A percentile compares a stretch with the other conserved stretches of the same genome.
Evolutionary conservation across 2,113 vertebrate species (phyloP).

Genomic region (Syrrhaptes paradoxus): DNA sequence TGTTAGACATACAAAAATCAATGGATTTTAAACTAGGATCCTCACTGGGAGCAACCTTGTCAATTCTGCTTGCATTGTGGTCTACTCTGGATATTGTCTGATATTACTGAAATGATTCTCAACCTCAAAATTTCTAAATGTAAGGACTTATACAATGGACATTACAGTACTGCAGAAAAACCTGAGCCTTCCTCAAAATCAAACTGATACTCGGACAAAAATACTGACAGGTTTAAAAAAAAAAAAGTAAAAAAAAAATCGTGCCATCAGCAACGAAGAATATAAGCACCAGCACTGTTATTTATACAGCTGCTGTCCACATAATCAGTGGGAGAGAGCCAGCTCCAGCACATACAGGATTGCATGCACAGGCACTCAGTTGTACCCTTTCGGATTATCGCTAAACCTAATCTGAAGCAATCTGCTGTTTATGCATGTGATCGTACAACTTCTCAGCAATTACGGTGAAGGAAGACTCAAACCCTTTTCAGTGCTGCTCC

Average conservation of each 20-base stretch:
- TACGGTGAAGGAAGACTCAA: neutral
- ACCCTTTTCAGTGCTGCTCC: neutral
- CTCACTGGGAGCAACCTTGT: neutral
- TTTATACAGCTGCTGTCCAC: neutral
- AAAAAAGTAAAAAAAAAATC: fast-evolving
- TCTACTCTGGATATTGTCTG: neutral
- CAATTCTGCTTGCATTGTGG: neutral
- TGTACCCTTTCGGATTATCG: neutral
- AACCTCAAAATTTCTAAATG: neutral
- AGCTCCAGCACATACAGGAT: neutral
- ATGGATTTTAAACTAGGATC: neutral
- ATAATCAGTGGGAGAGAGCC: neutral
- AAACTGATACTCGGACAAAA: neutral
- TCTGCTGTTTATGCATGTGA: neutral
- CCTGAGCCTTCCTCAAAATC: neutral
- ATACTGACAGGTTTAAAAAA: neutral
- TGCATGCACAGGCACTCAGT: neutral
- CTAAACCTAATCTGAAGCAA: neutral
- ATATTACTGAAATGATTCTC: neutral
- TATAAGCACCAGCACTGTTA: neutral
- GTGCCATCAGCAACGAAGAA: neutral
- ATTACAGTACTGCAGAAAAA: neutral
- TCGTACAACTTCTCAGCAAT: neutral
- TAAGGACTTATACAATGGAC: neutral
- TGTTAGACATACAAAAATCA: neutral